A percentile compares a stretch with the other conserved stretches of the same genome.
Conservation (phyloP, 2,888 invertebrate species). For the Panopea generosa region DNA sequence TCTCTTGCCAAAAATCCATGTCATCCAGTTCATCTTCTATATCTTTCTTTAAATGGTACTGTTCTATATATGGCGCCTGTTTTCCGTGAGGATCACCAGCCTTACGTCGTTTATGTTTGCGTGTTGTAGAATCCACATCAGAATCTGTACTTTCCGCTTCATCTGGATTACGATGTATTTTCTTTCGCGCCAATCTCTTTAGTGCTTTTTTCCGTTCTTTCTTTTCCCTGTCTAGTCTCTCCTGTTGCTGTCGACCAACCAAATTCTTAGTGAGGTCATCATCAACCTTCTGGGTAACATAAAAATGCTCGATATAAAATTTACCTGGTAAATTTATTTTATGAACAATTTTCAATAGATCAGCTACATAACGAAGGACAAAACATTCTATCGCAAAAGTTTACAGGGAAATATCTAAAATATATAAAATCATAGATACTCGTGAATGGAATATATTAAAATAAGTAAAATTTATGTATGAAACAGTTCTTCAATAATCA, state of each 20-base stretch:
- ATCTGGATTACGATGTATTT: slow-evolving; percentile 20
- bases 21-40: slow-evolving; percentile 52
- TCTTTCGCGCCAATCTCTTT: slow-evolving; percentile 41
- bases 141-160: slow-evolving; percentile 30
- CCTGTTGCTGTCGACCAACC: slow-evolving; percentile 47
- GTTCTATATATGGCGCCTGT: slow-evolving; percentile 46
- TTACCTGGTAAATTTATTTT: too few species aligned
- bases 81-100: slow-evolving; percentile 22
- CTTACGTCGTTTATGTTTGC: slow-evolving; percentile 23
- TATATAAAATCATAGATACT: too few species aligned
- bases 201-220: slow-evolving; percentile 36
- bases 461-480: too few species aligned
- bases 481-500: too few species aligned
- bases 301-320: too few species aligned
- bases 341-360: too few species aligned
- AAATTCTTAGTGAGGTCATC: slow-evolving; percentile 24
- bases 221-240: slow-evolving; percentile 23
- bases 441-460: too few species aligned
- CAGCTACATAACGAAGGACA: too few species aligned
- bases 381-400: too few species aligned
- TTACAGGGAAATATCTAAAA: too few species aligned
- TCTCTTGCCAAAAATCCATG: slow-evolving; percentile 49
- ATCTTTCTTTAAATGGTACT: slow-evolving; percentile 54
- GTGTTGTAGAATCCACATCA: slow-evolving; percentile 5
- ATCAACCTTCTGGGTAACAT: too few species aligned